Evolutionary conservation across 2,797 vertebrate genomes (phyloP).

Genomic region (Lates japonicus): DNA sequence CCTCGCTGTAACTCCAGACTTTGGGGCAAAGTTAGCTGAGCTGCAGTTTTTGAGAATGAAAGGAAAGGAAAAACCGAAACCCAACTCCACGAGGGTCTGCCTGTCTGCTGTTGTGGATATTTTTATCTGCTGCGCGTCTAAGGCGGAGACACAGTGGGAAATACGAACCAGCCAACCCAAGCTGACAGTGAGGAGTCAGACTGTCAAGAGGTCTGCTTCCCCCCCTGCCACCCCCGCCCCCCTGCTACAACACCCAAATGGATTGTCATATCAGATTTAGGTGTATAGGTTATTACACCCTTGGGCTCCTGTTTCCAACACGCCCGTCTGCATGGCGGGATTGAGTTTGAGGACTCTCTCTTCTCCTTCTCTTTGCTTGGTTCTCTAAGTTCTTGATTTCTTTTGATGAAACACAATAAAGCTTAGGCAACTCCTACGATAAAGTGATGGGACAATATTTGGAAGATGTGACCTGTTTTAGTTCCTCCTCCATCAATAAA

Average conservation of each 20-base stretch:
- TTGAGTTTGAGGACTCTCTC: constrained; percentile 82
- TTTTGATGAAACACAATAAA: constrained; percentile 59
- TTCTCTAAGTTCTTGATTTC: constrained; percentile 64
- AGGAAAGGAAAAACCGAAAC: constrained; percentile 83
- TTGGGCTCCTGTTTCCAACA: constrained; percentile 87
- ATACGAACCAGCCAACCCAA: constrained; percentile 86
- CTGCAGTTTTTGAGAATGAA: constrained; percentile 87
- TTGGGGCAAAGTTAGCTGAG: constrained; percentile 83
- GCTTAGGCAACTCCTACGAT: constrained; percentile 20
- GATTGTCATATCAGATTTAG: constrained; percentile 91
- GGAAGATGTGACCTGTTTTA: not conserved
- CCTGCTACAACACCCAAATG: constrained; percentile 88
- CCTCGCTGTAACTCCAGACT: constrained; percentile 80
- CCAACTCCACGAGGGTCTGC: constrained; percentile 83
- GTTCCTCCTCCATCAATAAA: constrained; percentile 4
- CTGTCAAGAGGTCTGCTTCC: constrained; percentile 83
- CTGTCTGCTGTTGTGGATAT: constrained; percentile 89
- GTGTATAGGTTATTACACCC: constrained; percentile 92
- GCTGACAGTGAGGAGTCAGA: constrained; percentile 86
- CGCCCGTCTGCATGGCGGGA: constrained; percentile 80
- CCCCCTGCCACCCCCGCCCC: constrained; percentile 65
- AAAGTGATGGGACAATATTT: constrained; percentile 22
- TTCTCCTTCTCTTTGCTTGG: constrained; percentile 56
- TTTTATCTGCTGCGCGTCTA: constrained; percentile 85
- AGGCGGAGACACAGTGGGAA: constrained; percentile 85